Base-by-base conservation (phyloP, 2,888 invertebrate genomes). In the Nomada goodeniana region DNA sequence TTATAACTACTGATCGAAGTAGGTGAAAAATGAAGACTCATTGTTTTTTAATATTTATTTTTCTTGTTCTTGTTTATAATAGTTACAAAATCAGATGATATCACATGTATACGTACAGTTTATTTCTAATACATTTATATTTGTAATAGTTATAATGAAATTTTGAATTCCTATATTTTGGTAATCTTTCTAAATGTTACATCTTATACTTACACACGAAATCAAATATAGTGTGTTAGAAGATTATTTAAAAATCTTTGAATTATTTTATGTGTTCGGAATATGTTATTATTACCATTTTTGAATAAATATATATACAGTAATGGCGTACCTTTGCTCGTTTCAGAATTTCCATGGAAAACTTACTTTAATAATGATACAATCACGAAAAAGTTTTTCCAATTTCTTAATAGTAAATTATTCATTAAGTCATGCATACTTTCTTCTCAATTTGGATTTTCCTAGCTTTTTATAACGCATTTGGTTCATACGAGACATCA, bases 401-500 rank as follows among this genome's bases (percentile, higher is more conserved):
- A 61, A 53, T 44, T 47, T n/a, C 13, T 64, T 50, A 52, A 60
- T 50, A 13, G 2, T 53, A 29, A 47, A n/a, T 67, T 42, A 61
- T 50, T 55, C 7, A 13, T 68, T 15, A 76, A 75, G 15, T 89
- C 64, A 90, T 18, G 69, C 70, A 55, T 84, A 88, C 64, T 91
- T 92, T n/a, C 86, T 88, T 70, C 88, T 90, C 26, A 88, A 82
- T 69, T 88, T 91, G 1, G 85, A 82, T 65, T 87, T 89, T 0
- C 94, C 95, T 57, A 97, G 94, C 91, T 97, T 97, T 72, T 96
- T 96, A 47, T 95, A 95, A 70, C 98, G 95, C 9, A 96, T 95
- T 87, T 95, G 96, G 88, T 97, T 96, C 98, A 98, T 98, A 89
- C 98, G 97, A 1, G 95, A 96, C 97, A 98, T 97, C 79, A 98